Evolutionary conservation across 2,113 vertebrate genomes (phyloP).

Genomic region (Seriola aureovittata): DNA sequence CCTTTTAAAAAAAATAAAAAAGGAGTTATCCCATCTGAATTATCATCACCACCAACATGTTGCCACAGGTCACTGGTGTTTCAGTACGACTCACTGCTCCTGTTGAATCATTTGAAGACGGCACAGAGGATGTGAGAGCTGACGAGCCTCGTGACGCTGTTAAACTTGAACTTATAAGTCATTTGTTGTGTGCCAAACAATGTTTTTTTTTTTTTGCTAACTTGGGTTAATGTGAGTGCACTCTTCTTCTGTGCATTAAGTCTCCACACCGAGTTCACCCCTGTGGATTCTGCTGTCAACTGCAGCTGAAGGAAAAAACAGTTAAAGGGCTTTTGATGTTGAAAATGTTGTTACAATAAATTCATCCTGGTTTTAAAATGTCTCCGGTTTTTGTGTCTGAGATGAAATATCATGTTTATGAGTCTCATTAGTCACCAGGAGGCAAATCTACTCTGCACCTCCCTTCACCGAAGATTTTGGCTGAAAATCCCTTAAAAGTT

Average conservation of each 20-base stretch:
- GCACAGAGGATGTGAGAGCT: not conserved
- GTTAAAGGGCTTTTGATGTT: slow-evolving; percentile 62
- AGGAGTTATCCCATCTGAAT: too few species aligned
- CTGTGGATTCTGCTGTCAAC: slow-evolving; percentile 12
- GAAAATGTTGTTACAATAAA: slow-evolving; percentile 63
- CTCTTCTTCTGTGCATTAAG: slow-evolving; percentile 8
- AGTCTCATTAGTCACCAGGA: too few species aligned
- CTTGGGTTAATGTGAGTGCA: not conserved
- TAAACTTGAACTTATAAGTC: slow-evolving; percentile 32
- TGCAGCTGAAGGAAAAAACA: slow-evolving; percentile 21
- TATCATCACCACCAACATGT: too few species aligned
- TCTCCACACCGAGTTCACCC: not conserved
- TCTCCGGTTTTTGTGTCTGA: not conserved
- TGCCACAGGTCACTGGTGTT: too few species aligned
- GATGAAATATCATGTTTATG: too few species aligned
- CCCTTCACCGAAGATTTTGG: too few species aligned
- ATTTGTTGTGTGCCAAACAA: slow-evolving; percentile 58
- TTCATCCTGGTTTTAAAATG: slow-evolving; percentile 34
- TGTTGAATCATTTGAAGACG: too few species aligned
- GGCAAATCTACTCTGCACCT: too few species aligned
- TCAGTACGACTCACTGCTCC: too few species aligned
- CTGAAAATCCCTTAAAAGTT: too few species aligned
- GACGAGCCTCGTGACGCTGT: not conserved
- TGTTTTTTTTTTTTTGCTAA: slow-evolving; percentile 5
- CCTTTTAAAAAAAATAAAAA: too few species aligned